These are phyloP conservation scores for Montipora foliosa DNA, from an alignment of 64 coral and sea anemone species.

Conservation along the genomic window DNA sequence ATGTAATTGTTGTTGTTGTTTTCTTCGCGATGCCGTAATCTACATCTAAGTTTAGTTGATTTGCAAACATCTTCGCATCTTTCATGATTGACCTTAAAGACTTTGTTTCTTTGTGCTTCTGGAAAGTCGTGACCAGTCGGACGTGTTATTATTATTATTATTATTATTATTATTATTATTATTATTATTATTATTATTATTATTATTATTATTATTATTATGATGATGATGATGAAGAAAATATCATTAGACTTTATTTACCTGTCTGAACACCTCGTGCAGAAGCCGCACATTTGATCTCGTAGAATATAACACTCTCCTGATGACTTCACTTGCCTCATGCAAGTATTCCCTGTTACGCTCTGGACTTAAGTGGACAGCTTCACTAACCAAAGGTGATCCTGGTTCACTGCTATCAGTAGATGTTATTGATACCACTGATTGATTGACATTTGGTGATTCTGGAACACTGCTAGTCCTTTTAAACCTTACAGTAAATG, in stretches of 20 bases:
- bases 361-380: conserved; percentile 37
- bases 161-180: neutral
- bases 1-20: no score
- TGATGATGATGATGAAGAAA: no score
- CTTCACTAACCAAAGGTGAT: conserved; percentile 12
- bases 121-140: no score
- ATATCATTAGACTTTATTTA: neutral
- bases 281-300: conserved; percentile 90
- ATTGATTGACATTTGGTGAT: conserved; percentile 41
- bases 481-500: conserved; percentile 90
- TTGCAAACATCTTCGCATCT: no score
- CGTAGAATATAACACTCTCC: conserved; percentile 91
- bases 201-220: neutral
- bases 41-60: no score
- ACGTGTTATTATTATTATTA: no score
- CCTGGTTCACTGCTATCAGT: conserved; percentile 44
- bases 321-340: conserved; percentile 88
- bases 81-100: no score
- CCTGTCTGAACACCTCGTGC: conserved; percentile 96
- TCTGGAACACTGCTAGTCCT: conserved; percentile 39
- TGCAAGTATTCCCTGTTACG: conserved; percentile 80
- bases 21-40: no score
- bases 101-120: no score
- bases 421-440: conserved; percentile 70
- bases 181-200: no score